Evolutionary conservation across 2,888 invertebrate species (phyloP).

Genomic region (Eupithecia centaureata): DNA sequence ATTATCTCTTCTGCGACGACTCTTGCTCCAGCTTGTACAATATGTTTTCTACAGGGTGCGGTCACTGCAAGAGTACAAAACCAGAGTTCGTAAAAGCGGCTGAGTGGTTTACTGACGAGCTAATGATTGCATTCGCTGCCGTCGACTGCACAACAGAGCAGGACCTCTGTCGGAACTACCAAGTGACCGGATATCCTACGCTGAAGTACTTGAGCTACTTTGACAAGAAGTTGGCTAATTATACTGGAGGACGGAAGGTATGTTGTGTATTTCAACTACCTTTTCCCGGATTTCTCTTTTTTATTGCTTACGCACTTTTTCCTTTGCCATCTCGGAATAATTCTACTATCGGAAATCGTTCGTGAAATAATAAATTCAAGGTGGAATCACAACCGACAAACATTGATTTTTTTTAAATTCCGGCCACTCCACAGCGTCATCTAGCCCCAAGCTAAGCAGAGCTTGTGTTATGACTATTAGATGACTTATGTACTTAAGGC

Average conservation of each 20-base stretch:
- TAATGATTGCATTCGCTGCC: slow-evolving; percentile 91
- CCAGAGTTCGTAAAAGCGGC: slow-evolving; percentile 90
- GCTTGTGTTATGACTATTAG: no score
- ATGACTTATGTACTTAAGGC: no score
- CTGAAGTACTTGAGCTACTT: slow-evolving; percentile 93
- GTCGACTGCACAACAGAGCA: slow-evolving; percentile 90
- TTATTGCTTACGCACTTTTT: no score
- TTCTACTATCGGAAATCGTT: no score
- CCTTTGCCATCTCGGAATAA: no score
- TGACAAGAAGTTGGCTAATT: slow-evolving; percentile 87
- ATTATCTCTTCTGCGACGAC: not conserved
- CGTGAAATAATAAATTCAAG: no score
- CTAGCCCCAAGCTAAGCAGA: no score
- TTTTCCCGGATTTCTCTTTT: no score
- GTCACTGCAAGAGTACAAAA: slow-evolving; percentile 94
- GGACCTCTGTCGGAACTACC: slow-evolving; percentile 87
- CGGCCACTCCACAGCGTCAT: no score
- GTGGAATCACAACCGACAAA: no score
- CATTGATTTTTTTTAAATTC: no score
- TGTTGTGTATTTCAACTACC: not conserved
- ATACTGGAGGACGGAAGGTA: slow-evolving; percentile 90
- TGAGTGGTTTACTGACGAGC: slow-evolving; percentile 88
- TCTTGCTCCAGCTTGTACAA: not conserved
- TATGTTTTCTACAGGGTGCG: slow-evolving; percentile 88
- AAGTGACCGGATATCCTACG: slow-evolving; percentile 93